A percentile compares a stretch with the other conserved stretches of the same genome.
Evolutionary conservation across 2,888 invertebrate genomes (phyloP).

Genomic region (Cheilosia grossa): DNA sequence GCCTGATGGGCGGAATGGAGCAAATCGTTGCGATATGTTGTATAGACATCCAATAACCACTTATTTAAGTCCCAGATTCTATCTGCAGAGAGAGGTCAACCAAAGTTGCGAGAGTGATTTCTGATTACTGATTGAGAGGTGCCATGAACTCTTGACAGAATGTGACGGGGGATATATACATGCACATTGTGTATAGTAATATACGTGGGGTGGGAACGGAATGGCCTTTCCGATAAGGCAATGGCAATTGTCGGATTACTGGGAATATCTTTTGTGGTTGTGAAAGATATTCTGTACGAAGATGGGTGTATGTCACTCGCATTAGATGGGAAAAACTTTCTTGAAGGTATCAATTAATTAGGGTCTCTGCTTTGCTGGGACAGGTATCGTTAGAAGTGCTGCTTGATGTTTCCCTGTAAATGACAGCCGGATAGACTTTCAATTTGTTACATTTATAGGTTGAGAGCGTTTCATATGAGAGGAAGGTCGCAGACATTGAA

Average conservation of each 20-base stretch:
- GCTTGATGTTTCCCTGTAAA: too few species aligned
- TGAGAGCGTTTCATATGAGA: too few species aligned
- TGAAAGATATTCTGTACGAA: neutral
- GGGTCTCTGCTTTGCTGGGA: too few species aligned
- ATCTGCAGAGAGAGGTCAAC: slow-evolving; percentile 39
- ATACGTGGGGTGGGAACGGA: slow-evolving; percentile 5
- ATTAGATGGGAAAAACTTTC: neutral
- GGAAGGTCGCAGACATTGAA: too few species aligned
- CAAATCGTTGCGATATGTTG: slow-evolving; percentile 14
- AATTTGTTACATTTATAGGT: too few species aligned
- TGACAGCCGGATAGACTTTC: too few species aligned
- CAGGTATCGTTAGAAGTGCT: too few species aligned
- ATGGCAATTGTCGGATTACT: slow-evolving; percentile 12
- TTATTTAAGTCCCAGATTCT: slow-evolving; percentile 22
- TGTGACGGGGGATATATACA: neutral
- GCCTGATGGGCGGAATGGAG: neutral
- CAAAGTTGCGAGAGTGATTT: slow-evolving; percentile 42
- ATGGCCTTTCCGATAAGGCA: slow-evolving; percentile 19
- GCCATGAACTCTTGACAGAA: slow-evolving; percentile 31
- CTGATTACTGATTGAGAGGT: slow-evolving; percentile 52
- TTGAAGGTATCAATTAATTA: neutral
- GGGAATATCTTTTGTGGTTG: neutral
- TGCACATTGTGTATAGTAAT: neutral
- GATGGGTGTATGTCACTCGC: neutral
- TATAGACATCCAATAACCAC: slow-evolving; percentile 31